Percentiles rank a stretch among this genome's conserved stretches.
Conservation (phyloP, 1,140 invertebrate genomes). For the Lepeophtheirus salmonis region DNA sequence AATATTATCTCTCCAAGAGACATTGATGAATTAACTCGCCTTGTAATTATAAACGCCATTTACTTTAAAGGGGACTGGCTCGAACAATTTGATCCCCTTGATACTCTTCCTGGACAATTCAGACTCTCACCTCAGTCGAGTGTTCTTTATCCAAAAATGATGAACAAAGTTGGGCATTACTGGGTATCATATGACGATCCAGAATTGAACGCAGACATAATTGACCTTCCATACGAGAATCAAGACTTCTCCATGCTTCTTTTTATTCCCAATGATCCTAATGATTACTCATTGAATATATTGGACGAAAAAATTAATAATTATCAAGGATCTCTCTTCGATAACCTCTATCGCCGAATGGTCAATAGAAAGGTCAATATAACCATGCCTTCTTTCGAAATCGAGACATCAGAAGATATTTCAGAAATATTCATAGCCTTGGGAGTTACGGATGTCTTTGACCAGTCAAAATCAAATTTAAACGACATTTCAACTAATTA, state of each 20-base stretch:
- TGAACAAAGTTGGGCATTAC: not conserved
- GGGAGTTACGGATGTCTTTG: conserved; percentile 44
- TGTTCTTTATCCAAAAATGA: not conserved
- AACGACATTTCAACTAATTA: conserved; percentile 34
- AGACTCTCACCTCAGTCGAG: not conserved
- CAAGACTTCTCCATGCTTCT: not conserved
- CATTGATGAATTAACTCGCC: conserved; percentile 36
- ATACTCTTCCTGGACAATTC: conserved; percentile 40
- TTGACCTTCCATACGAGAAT: conserved; percentile 1
- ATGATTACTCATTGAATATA: not conserved
- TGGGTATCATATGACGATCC: not conserved
- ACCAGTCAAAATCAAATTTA: conserved; percentile 36
- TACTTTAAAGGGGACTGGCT: conserved; percentile 70
- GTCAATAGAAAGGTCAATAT: not conserved
- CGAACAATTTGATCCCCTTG: conserved; percentile 37
- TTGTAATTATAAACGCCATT: conserved; percentile 59
- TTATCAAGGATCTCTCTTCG: not conserved
- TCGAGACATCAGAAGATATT: conserved; percentile 6
- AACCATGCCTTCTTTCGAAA: conserved; percentile 4
- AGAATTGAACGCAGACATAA: not conserved
- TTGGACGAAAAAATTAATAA: not conserved
- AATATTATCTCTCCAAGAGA: conserved; percentile 44
- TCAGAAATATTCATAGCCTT: not conserved
- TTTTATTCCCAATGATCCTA: not conserved
- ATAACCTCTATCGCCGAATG: not conserved